Base-by-base conservation (phyloP, 1,140 invertebrate genomes). In the Papilio glaucus region DNA sequence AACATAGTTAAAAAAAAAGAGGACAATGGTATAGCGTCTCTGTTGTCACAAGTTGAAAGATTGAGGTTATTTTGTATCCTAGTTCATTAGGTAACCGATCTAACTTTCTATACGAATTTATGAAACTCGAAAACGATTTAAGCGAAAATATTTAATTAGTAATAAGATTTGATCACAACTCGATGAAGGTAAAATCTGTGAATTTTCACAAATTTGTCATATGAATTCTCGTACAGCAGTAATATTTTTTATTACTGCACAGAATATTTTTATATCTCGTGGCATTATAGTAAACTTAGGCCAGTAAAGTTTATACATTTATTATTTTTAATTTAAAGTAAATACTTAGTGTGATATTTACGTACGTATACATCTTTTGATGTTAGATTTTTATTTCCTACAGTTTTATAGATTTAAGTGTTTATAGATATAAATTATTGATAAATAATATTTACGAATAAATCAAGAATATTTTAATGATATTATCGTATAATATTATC, bases 231-330 rank as follows among this genome's bases (percentile, higher is more conserved):
- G 6, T 3, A 33, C 2, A 24, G 49, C 49, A 57, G 49, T 57
- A 57, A 57, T 53, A 21, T 10, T 24, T 57, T 18, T 69, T 49
- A 49, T 13, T 69, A 33, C n/a, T 49, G n/a, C 26, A 3, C 29
- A 37, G 73, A 37, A 10, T 3, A 70, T 21, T 63, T 49, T 26
- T 71, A n/a, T n/a, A 18, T 71, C 21, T 41, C 38, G 78, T 70
- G 79, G 81, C 83, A 85, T 86, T 86, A 85, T 73, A 69, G 73
- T 78, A 77, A 77, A 84, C 77, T 80, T 85, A 85, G 86, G 86
- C 86, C 86, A 88, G 86, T 88, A 87, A 81, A 67, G 61, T 71
- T 65, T 75, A 74, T 72, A 85, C 83, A 83, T 84, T 83, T 81
- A 77, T 81, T 81, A 75, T 77, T 79, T 72, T 83, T 77, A 74